Base-by-base conservation (phyloP, 2,113 vertebrate species). In the Oreochromis tanganicae region DNA sequence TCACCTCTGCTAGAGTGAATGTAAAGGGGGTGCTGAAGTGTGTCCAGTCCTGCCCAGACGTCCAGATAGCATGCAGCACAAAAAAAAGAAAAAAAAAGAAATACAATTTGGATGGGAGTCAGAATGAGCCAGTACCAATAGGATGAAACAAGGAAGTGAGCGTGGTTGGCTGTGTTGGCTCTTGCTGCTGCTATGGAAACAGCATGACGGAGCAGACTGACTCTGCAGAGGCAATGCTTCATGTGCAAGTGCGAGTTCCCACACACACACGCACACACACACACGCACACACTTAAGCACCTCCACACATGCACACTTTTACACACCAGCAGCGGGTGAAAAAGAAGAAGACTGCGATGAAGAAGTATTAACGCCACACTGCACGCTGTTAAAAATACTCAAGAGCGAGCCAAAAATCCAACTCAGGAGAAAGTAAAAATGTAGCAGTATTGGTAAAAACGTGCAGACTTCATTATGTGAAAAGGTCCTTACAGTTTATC, bases 101-200 rank as follows among this genome's bases (percentile, higher is more conserved):
- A 27, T n/a, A 81, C 52, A 86, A 57, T 66, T 63, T 54, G 38
- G 50, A 68, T 84, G 63, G 80, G 56, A 86, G 89, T 89, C 85
- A 86, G 89, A 85, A 85, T 19, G 19, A 80, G 80, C 59, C 38
- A 34, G 86, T 78, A 88, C 89, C 92, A 91, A 94, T 89, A 4
- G 61, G 88, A 81, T 71, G 32, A 86, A 86, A 91, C 36, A 34
- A 91, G 90, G 91, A 94, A 94, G 89, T 88, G 90, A 91, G 89
- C 16, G 85, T 92, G 93, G 93, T 94, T 94, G 92, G 93, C 89
- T 92, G 89, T 85, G 85, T 81, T 89, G 91, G 92, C 92, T 93
- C 87, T 84, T n/a, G 52, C 91, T 93, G 94, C 94, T 94, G 92
- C 95, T 92, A 94, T 95, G 95, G 95, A 94, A 95, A 95, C 94